Evolutionary conservation across 2,888 invertebrate species (phyloP).

Genomic region (Galeopsomyia nigrocyanea): DNA sequence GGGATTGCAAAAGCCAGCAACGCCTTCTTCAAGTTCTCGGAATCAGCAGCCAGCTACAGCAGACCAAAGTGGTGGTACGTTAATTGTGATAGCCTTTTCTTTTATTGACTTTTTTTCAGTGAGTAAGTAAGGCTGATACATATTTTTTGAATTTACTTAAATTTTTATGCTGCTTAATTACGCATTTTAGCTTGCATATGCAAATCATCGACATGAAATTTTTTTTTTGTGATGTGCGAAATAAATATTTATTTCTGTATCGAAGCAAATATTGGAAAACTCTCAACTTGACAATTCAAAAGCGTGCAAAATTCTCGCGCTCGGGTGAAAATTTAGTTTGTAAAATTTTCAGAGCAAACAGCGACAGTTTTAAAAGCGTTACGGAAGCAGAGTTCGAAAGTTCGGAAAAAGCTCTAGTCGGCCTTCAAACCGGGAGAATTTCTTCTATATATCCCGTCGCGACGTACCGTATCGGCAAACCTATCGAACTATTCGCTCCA

Average conservation of each 20-base stretch:
- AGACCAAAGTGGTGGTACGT: conserved; percentile 59
- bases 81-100: neutral
- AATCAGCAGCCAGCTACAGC: conserved; percentile 56
- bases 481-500: conserved; percentile 62
- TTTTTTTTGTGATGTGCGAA: too few relatives aligned
- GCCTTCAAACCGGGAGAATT: conserved; percentile 35
- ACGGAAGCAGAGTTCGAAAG: conserved; percentile 41
- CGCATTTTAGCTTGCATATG: too few relatives aligned
- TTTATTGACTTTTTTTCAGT: neutral
- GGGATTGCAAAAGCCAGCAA: conserved; percentile 36
- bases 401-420: conserved; percentile 43
- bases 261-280: conserved; percentile 14
- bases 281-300: conserved; percentile 14
- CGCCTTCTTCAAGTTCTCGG: conserved; percentile 49
- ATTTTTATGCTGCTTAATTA: conserved; percentile 5
- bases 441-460: conserved; percentile 49
- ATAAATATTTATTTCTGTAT: too few relatives aligned
- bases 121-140: neutral
- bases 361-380: conserved; percentile 35
- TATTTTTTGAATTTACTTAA: conserved; percentile 3
- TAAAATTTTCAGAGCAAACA: conserved; percentile 32
- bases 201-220: too few relatives aligned
- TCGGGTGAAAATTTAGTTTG: conserved; percentile 22
- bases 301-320: conserved; percentile 17
- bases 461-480: conserved; percentile 63